Percentiles rank a stretch among this genome's conserved stretches.
Conservation (phyloP, 2,888 invertebrate species). For the Plusia festucae region DNA sequence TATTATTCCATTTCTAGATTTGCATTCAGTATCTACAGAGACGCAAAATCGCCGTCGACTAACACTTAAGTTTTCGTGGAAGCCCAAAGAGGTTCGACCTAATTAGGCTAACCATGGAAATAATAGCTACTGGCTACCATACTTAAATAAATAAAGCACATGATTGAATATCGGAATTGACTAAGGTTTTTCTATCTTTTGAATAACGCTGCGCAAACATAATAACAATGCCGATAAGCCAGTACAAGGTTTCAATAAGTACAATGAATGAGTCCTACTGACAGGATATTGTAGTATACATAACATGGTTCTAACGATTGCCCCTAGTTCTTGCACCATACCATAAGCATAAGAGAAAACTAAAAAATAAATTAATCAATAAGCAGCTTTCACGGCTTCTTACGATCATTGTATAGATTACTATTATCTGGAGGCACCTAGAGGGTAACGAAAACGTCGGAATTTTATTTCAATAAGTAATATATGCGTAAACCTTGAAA, state of each 20-base stretch:
- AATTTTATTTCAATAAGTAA: background rate
- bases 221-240: background rate
- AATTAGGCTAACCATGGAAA: too few relatives aligned
- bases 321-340: background rate
- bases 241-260: background rate
- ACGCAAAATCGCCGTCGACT: too few relatives aligned
- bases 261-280: background rate
- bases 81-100: background rate
- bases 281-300: background rate
- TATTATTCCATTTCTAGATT: too few relatives aligned
- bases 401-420: background rate
- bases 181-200: background rate
- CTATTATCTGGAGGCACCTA: background rate
- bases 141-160: background rate
- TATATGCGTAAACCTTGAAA: background rate
- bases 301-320: background rate
- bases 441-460: conserved; percentile 1
- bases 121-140: too few relatives aligned
- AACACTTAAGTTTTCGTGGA: too few relatives aligned
- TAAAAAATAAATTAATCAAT: background rate
- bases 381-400: background rate
- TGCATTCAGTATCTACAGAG: too few relatives aligned
- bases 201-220: background rate
- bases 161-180: background rate
- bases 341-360: background rate